Evolutionary conservation across 2,113 vertebrate species (phyloP), one percentile per base, ranked within the genome.

Genomic region (Oreochromis tanganicae): DNA sequence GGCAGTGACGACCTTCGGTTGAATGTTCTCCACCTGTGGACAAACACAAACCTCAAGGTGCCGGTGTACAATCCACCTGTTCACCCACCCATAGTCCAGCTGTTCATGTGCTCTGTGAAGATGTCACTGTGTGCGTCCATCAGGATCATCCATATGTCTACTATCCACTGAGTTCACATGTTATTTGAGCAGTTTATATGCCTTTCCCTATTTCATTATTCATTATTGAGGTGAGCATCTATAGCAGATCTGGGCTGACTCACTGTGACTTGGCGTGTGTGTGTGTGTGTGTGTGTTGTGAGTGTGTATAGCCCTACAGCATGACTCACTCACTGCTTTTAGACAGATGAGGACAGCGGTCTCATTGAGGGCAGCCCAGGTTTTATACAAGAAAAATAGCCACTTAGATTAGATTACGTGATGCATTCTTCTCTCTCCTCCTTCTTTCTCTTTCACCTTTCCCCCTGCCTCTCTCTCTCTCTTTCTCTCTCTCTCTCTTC

Each of bases 221-320:
- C 89, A 96, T 96, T 32, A 85, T 2, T 81, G 91, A 95, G 93
- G 91, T 93, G 91, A 90, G 91, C 48, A 66, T 90, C 91, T 89
- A 87, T 87, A 84, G 88, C 87, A 89, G 93, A 93, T 92, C 94
- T 93, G 86, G 89, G 94, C 93, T 95, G 95, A 95, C 87, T 96
- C 95, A 95, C 90, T 88, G 57, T 94, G 92, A 93, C 93, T 90
- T 78, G 34, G 61, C 55, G 46, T 84, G 80, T 85, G 85, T 84
- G 84, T 80, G 63, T 81, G 41, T 80, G 83, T 81, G 86, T 86
- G 24, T 24, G 24, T 24, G 24, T 24, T 24, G 88, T 66, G 82
- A 88, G 21, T 75, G 19, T 41, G 38, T 19, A n/a, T n/a, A n/a
- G n/a, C n/a, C n/a, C n/a, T n/a, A n/a, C n/a, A n/a, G n/a, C n/a